phyloP scores from a whole-genome alignment of 2,113 vertebrate genomes.

The Nothobranchius furzeri region DNA sequence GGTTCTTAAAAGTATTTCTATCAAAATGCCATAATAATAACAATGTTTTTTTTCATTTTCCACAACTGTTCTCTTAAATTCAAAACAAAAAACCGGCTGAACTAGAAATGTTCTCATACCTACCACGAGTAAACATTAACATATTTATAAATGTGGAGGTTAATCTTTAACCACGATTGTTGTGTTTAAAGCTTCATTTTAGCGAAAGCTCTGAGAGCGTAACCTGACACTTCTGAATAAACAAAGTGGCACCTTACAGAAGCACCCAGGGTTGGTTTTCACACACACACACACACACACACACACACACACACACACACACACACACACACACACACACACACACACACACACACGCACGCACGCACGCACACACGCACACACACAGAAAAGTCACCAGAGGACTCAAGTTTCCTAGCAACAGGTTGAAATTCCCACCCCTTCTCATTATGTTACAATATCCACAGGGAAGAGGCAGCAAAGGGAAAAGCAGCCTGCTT shows the following conservation, averaged over 20 bases:
- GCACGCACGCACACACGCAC: too few relatives aligned
- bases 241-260: slow-evolving; percentile 54
- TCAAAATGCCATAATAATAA: too few relatives aligned
- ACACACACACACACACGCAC: too few relatives aligned
- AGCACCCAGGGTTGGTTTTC: slow-evolving; percentile 39
- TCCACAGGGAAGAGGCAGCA: slow-evolving; percentile 57
- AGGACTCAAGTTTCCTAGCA: slow-evolving; percentile 70
- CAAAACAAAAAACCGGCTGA: background rate
- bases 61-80: background rate
- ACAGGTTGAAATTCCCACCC: slow-evolving; percentile 68
- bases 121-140: slow-evolving; percentile 12
- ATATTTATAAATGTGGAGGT: background rate
- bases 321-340: background rate
- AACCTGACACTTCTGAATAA: slow-evolving; percentile 64
- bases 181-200: background rate
- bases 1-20: too few relatives aligned
- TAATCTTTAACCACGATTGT: background rate
- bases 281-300: too few relatives aligned
- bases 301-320: too few relatives aligned
- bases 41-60: too few relatives aligned
- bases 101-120: background rate
- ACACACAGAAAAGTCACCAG: slow-evolving; percentile 23
- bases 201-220: slow-evolving; percentile 29
- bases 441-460: slow-evolving; percentile 46
- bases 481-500: slow-evolving; percentile 45